phyloP scores from a whole-genome alignment of 2,113 vertebrate species.

The Urocitellus parryii region DNA sequence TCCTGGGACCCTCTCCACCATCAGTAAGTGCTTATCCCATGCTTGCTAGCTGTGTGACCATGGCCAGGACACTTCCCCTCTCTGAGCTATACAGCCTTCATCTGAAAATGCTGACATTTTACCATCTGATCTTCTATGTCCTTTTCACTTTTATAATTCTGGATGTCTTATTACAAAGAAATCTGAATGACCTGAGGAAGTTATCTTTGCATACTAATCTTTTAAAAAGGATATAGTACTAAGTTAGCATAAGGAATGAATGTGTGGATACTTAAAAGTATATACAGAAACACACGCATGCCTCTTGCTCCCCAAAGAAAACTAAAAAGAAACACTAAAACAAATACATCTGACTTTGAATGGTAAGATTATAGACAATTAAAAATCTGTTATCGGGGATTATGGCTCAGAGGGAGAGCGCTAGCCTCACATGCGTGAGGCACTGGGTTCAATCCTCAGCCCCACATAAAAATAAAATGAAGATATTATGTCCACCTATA shows the following conservation, averaged over 20 bases:
- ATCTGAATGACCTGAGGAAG: slow-evolving; percentile 16
- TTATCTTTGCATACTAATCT: background rate
- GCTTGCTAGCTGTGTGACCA: background rate
- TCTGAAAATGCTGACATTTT: background rate
- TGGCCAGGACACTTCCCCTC: background rate
- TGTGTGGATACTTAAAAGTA: background rate
- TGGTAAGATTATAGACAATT: background rate
- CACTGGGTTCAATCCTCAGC: too few relatives aligned
- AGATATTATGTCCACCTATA: too few relatives aligned
- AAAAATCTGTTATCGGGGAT: too few relatives aligned
- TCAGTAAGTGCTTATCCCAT: background rate
- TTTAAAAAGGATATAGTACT: background rate
- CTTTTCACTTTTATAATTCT: background rate
- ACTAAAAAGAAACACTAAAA: background rate
- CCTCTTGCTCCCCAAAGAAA: background rate
- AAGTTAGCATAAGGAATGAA: background rate
- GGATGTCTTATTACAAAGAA: background rate
- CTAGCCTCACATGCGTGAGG: too few relatives aligned
- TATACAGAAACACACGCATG: background rate
- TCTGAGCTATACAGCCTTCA: background rate
- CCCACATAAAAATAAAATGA: too few relatives aligned
- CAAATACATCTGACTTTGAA: background rate
- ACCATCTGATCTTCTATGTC: background rate
- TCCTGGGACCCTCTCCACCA: too few relatives aligned
- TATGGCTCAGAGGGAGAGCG: too few relatives aligned